Conservation (phyloP, 64 coral and sea anemone genomes). For the Astreopora myriophthalma region DNA sequence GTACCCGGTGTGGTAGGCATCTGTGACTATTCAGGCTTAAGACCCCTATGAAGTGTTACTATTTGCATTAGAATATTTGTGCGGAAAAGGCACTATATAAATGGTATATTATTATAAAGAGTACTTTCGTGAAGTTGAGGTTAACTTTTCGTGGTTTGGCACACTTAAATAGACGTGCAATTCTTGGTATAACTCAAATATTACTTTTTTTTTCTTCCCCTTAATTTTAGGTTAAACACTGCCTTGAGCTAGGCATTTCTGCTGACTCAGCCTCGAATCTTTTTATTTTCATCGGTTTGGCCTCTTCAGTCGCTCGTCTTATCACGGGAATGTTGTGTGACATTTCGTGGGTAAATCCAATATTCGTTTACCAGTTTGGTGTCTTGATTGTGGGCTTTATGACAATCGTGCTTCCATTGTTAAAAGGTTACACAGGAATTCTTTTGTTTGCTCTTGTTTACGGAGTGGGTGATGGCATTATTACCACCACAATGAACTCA, state of each 20-base stretch:
- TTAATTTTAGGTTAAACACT: not conserved
- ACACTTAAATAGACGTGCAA: too few species aligned
- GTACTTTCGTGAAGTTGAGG: too few species aligned
- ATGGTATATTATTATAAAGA: too few species aligned
- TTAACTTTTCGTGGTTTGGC: too few species aligned
- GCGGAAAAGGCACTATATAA: too few species aligned
- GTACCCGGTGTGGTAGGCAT: too few species aligned
- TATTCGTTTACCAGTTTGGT: slow-evolving; percentile 8
- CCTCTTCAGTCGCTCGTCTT: not conserved
- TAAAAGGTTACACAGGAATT: not conserved
- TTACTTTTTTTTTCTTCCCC: too few species aligned
- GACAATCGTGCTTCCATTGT: not conserved
- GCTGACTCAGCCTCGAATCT: not conserved
- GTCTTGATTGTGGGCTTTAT: not conserved
- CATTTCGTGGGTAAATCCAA: not conserved
- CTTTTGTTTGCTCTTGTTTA: not conserved
- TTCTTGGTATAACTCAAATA: too few species aligned
- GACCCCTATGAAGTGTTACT: too few species aligned
- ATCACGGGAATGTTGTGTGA: not conserved
- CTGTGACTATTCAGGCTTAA: too few species aligned
- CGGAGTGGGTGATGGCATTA: slow-evolving; percentile 3
- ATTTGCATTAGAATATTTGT: too few species aligned
- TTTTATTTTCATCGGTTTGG: not conserved
- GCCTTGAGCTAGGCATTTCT: not conserved
- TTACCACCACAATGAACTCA: not conserved